Conservation (phyloP, 2,888 invertebrate species). For the Augiades crinisus region DNA sequence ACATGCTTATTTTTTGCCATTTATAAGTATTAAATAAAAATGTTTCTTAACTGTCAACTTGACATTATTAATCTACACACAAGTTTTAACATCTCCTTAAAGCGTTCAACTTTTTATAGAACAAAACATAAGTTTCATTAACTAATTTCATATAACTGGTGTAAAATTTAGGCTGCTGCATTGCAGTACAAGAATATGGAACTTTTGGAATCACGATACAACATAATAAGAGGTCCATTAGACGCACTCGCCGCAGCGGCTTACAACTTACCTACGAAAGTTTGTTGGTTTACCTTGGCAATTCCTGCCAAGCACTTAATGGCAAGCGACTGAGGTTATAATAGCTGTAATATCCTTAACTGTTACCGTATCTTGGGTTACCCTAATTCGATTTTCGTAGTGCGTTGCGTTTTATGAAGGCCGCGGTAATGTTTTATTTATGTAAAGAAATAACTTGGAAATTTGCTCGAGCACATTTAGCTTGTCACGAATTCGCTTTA, state of each 20-base stretch:
- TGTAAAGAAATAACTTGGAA: slow-evolving; percentile 26
- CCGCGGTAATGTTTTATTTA: slow-evolving; percentile 25
- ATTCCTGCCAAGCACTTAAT: not conserved
- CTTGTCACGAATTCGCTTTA: slow-evolving; percentile 27
- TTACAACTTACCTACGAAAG: not conserved
- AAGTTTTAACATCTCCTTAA: too few relatives aligned
- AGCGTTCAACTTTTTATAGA: too few relatives aligned
- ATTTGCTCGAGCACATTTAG: slow-evolving; percentile 22
- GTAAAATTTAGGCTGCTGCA: too few relatives aligned
- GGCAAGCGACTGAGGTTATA: slow-evolving; percentile 13
- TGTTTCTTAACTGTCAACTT: too few relatives aligned
- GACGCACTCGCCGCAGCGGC: not conserved
- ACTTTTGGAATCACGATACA: too few relatives aligned
- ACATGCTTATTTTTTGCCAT: too few relatives aligned
- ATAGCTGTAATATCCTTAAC: slow-evolving; percentile 14
- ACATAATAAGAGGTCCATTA: too few relatives aligned
- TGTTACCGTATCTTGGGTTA: slow-evolving; percentile 9
- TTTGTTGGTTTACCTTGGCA: slow-evolving; percentile 1
- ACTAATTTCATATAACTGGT: too few relatives aligned
- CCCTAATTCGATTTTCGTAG: slow-evolving; percentile 18
- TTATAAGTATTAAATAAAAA: too few relatives aligned
- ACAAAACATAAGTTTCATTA: too few relatives aligned
- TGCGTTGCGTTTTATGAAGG: slow-evolving; percentile 13
- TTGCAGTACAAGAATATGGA: too few relatives aligned
- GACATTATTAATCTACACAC: too few relatives aligned